These are phyloP conservation scores for Paramormyrops hopkinsi DNA, from an alignment of 2,797 vertebrate genomes.

Conservation along the genomic window DNA sequence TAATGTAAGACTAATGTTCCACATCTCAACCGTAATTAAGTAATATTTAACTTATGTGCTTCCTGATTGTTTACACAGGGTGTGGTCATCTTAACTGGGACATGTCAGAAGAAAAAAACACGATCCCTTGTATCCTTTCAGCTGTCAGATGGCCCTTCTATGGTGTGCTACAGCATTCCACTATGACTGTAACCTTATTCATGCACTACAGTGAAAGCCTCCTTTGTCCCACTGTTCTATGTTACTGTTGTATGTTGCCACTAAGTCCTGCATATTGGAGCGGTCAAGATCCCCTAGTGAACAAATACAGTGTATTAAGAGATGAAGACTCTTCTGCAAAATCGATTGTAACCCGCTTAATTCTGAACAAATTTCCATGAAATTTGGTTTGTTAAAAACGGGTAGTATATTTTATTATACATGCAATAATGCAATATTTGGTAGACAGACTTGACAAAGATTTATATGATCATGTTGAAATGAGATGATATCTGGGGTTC, in stretches of 20 bases:
- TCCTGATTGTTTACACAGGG: neutral
- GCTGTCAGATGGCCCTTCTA: neutral
- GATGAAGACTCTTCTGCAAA: neutral
- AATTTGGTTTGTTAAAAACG: neutral
- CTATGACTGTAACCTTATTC: neutral
- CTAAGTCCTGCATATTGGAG: neutral
- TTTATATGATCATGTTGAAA: neutral
- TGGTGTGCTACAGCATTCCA: neutral
- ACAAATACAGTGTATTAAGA: neutral
- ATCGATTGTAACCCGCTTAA: neutral
- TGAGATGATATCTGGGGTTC: neutral
- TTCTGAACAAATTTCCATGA: neutral
- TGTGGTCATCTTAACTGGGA: neutral
- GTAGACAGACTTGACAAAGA: neutral
- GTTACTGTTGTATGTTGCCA: neutral
- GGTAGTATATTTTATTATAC: neutral
- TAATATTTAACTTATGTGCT: neutral
- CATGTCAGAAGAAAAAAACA: neutral
- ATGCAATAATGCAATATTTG: neutral
- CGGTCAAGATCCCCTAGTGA: neutral
- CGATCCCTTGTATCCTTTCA: neutral
- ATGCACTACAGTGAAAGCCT: neutral
- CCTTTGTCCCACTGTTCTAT: neutral
- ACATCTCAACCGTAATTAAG: neutral
- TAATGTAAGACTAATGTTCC: neutral